Evolutionary conservation across 2,888 invertebrate species (phyloP).

Genomic region (Rotaria sp.): DNA sequence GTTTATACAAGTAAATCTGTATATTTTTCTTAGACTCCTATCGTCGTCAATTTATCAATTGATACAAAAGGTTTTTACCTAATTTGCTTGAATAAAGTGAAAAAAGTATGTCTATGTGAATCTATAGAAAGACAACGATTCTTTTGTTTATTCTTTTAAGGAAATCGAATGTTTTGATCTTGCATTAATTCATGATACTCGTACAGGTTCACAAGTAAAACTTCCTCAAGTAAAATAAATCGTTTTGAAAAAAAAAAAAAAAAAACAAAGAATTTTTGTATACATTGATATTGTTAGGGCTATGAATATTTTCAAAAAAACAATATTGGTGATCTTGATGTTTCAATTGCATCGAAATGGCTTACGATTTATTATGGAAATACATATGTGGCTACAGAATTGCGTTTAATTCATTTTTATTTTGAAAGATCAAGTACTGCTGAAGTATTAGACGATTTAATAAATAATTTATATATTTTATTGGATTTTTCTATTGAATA

Average conservation of each 20-base stretch:
- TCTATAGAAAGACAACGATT: neutral
- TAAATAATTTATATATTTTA: no score
- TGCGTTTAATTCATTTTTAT: neutral
- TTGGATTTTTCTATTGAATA: neutral
- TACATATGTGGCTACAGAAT: neutral
- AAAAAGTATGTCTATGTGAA: neutral
- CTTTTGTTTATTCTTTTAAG: neutral
- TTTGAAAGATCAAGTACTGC: neutral
- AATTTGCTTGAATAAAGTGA: neutral
- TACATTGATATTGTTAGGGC: neutral
- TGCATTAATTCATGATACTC: neutral
- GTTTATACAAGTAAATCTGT: neutral
- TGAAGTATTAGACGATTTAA: neutral
- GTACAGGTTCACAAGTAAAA: neutral
- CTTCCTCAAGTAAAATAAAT: neutral
- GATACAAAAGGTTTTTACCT: neutral
- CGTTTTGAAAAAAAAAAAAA: neutral
- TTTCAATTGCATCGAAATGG: neutral
- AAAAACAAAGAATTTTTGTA: no score
- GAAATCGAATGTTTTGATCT: constrained; percentile 3
- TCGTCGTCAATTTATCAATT: neutral
- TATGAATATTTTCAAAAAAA: neutral
- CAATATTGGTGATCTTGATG: neutral
- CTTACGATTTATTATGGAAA: neutral
- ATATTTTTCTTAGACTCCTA: neutral